A percentile compares a stretch with the other conserved stretches of the same genome.
phyloP scores from a whole-genome alignment of 1,140 invertebrate genomes.

The Drosophila kikkawai region DNA sequence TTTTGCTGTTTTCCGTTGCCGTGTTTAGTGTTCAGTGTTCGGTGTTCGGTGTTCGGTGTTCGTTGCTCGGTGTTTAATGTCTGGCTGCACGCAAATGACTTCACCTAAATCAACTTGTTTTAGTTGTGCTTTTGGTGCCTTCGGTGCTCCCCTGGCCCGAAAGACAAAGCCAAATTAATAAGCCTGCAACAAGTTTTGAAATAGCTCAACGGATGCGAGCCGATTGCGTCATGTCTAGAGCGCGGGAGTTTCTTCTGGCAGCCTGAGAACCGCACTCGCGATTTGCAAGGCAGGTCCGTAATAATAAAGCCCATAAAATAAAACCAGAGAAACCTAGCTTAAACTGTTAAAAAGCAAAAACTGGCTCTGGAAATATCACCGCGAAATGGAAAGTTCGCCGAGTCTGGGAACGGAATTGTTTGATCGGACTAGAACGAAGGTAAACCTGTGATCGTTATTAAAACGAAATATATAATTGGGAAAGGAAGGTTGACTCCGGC shows the following conservation, averaged over 20 bases:
- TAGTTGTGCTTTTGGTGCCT: constrained; percentile 52
- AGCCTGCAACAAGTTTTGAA: constrained; percentile 68
- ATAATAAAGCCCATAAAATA: constrained; percentile 10
- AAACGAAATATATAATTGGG: constrained; percentile 20
- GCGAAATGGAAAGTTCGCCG: constrained; percentile 43
- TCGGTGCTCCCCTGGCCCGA: constrained; percentile 16
- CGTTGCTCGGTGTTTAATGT: constrained; percentile 43
- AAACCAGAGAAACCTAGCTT: constrained; percentile 27
- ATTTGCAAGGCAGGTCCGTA: constrained; percentile 35
- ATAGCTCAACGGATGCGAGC: constrained; percentile 61
- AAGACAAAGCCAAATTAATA: constrained; percentile 59
- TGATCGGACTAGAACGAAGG: constrained; percentile 36
- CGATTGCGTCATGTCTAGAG: constrained; percentile 64
- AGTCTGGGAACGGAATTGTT: constrained; percentile 32
- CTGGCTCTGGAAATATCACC: constrained; percentile 44
- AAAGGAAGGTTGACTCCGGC: constrained; percentile 32
- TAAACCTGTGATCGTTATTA: constrained; percentile 30
- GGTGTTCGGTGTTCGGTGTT: constrained; percentile 27
- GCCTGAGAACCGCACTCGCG: constrained; percentile 35
- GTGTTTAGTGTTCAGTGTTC: constrained; percentile 31
- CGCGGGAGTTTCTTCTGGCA: constrained; percentile 35
- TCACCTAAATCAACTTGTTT: constrained; percentile 73
- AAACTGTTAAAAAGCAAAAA: constrained; percentile 23
- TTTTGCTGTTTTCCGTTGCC: constrained; percentile 43
- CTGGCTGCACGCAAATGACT: constrained; percentile 73